These are phyloP conservation scores for Heliconius ismenius DNA, from an alignment of 2,888 invertebrate genomes.

Conservation along the genomic window DNA sequence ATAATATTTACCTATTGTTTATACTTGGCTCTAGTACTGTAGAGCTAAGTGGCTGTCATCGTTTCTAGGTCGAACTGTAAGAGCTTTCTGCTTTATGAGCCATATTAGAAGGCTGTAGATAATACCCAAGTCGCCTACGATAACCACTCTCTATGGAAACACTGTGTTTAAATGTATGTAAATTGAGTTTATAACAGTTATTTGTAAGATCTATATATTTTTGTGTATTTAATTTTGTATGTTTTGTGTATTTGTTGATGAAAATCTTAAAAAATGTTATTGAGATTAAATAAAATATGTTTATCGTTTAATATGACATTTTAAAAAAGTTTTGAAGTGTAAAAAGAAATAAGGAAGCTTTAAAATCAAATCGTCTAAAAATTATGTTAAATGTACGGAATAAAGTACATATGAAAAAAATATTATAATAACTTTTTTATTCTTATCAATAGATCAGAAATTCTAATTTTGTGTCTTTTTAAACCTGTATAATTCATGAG, in stretches of 20 bases:
- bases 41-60: constrained; percentile 33
- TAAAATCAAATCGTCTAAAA: too few relatives aligned
- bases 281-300: too few relatives aligned
- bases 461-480: too few relatives aligned
- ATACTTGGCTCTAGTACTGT: not conserved
- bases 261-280: not conserved
- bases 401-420: too few relatives aligned
- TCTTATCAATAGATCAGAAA: too few relatives aligned
- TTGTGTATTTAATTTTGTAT: not conserved
- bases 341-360: too few relatives aligned
- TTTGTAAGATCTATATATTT: not conserved
- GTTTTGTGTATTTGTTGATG: not conserved
- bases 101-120: constrained; percentile 36
- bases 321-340: too few relatives aligned
- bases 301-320: too few relatives aligned
- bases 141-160: constrained; percentile 10
- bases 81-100: constrained; percentile 38
- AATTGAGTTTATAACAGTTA: constrained; percentile 7
- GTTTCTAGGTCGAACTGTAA: constrained; percentile 40
- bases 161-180: not conserved
- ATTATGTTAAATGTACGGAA: too few relatives aligned
- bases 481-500: too few relatives aligned
- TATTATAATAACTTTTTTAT: too few relatives aligned
- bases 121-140: constrained; percentile 1
- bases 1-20: constrained; percentile 17